phyloP scores from a whole-genome alignment of 2,113 vertebrate species.

The Machaerirhynchus nigripectus region DNA sequence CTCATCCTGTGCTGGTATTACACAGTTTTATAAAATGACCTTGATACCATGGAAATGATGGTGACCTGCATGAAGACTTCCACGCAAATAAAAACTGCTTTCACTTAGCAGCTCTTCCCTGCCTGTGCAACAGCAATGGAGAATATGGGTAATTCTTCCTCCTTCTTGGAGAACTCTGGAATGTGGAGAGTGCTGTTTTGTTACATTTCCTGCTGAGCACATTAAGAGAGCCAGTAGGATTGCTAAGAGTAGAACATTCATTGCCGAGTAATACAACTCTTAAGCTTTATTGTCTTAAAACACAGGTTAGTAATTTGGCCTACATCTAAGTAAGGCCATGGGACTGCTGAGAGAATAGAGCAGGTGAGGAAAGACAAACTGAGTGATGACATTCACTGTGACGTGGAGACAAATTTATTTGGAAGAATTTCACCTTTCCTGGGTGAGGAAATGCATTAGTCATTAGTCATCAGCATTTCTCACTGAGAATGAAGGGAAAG shows the following conservation, averaged over 20 bases:
- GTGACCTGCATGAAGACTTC: neutral
- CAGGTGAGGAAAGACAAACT: neutral
- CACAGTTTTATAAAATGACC: neutral
- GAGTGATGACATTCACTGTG: neutral
- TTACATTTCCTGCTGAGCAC: neutral
- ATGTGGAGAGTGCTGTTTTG: neutral
- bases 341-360: neutral
- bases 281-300: neutral
- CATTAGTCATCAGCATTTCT: slow-evolving; percentile 21
- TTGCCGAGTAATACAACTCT: neutral
- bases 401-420: neutral
- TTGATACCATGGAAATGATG: neutral
- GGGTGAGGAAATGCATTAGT: neutral
- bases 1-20: neutral
- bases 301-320: neutral
- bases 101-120: neutral
- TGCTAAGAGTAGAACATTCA: neutral
- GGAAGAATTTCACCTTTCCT: slow-evolving; percentile 4
- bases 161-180: neutral
- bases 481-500: slow-evolving; percentile 4
- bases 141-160: neutral
- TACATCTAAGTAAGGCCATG: neutral
- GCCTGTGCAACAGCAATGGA: neutral
- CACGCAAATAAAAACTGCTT: neutral
- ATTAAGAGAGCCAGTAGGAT: neutral